Conservation (phyloP, 2,113 vertebrate species). For the Zosterops hypoxanthus region DNA sequence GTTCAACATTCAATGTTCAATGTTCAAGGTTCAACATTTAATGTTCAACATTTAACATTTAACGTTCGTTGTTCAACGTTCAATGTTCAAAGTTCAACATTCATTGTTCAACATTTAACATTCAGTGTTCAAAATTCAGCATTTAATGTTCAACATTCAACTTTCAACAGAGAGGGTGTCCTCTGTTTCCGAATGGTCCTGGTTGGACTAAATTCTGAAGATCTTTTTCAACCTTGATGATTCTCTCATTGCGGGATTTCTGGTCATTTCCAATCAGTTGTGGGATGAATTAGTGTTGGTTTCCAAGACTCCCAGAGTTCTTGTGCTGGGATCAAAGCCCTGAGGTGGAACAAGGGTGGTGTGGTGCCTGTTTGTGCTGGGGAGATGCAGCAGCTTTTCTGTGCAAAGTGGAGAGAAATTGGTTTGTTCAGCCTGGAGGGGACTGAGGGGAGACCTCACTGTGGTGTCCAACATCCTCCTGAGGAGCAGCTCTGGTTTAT, state of each 20-base stretch:
- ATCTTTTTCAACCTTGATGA: not conserved
- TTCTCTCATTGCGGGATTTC: rapidly evolving
- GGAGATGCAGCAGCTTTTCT: not conserved
- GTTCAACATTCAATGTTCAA: rapidly evolving
- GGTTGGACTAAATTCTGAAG: not conserved
- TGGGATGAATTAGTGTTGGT: not conserved
- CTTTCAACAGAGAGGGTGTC: rapidly evolving
- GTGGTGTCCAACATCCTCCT: too few relatives aligned
- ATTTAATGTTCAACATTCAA: rapidly evolving
- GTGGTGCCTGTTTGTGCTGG: not conserved
- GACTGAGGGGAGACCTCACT: not conserved
- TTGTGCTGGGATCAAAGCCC: not conserved
- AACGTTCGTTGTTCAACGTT: not conserved
- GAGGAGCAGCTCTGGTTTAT: not conserved
- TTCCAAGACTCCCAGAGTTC: not conserved
- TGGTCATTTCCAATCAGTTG: not conserved
- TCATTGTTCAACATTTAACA: too few relatives aligned
- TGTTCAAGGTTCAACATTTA: rapidly evolving
- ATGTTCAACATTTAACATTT: rapidly evolving
- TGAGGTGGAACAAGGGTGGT: not conserved
- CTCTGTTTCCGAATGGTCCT: not conserved
- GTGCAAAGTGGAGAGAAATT: not conserved
- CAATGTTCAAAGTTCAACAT: not conserved
- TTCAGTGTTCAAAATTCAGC: not conserved
- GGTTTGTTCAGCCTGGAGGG: not conserved